Percentiles rank a stretch among this genome's conserved stretches.
Conservation (phyloP, 2,113 vertebrate genomes). For the Erythrocercus mccallii region DNA sequence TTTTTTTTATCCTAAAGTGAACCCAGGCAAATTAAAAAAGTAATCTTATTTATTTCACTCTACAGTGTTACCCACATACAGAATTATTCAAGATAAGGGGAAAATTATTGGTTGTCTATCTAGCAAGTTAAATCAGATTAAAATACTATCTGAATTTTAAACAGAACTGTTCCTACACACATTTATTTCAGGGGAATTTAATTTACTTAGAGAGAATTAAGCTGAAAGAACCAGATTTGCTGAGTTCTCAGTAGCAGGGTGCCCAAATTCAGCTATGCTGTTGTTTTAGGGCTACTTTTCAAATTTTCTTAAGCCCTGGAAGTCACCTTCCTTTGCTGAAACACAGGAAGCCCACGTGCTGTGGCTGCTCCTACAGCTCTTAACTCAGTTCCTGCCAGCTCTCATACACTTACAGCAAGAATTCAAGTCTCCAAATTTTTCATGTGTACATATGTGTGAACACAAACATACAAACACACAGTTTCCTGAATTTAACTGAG, state of each 20-base stretch:
- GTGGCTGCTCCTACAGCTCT: background rate
- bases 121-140: constrained; percentile 40
- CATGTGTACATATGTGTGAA: too few relatives aligned
- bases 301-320: background rate
- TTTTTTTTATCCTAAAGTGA: background rate
- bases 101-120: constrained; percentile 55
- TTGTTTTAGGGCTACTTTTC: background rate
- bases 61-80: background rate
- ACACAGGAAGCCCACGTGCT: background rate
- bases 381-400: background rate
- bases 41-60: constrained; percentile 30
- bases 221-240: background rate
- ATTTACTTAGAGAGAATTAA: background rate
- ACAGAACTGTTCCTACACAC: constrained; percentile 50
- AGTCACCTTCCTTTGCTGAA: background rate
- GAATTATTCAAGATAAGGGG: constrained; percentile 31
- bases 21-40: background rate
- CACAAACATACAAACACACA: background rate
- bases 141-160: constrained; percentile 48
- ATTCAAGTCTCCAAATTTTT: background rate
- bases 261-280: background rate
- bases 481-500: background rate
- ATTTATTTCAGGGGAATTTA: constrained; percentile 8
- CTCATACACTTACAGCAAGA: background rate
- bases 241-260: background rate